Evolutionary conservation across 2,888 invertebrate species (phyloP).

Genomic region (Lasius fuliginosus): DNA sequence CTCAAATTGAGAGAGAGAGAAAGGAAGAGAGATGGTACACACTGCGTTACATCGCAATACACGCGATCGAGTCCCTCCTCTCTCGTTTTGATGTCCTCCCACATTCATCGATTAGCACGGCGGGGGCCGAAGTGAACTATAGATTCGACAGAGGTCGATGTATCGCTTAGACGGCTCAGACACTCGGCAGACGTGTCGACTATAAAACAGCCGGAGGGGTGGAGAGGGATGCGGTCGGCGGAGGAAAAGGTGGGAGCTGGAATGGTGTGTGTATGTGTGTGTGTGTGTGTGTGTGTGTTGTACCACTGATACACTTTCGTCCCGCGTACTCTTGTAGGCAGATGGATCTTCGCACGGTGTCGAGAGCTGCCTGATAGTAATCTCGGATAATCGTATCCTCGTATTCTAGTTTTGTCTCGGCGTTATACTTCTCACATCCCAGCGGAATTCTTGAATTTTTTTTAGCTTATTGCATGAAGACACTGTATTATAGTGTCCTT

Average conservation of each 20-base stretch:
- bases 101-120: slow-evolving; percentile 71
- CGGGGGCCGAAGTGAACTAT: slow-evolving; percentile 70
- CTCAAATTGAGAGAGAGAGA: slow-evolving; percentile 11
- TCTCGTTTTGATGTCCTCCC: slow-evolving; percentile 72
- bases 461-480: neutral
- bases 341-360: slow-evolving; percentile 28
- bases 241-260: slow-evolving; percentile 52
- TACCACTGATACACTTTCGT: slow-evolving; percentile 74
- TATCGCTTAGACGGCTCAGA: slow-evolving; percentile 78
- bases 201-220: slow-evolving; percentile 74
- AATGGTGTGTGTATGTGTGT: slow-evolving; percentile 36
- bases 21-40: slow-evolving; percentile 72
- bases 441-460: neutral
- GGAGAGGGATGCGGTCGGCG: slow-evolving; percentile 55
- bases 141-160: slow-evolving; percentile 81
- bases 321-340: slow-evolving; percentile 46
- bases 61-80: slow-evolving; percentile 58
- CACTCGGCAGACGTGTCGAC: slow-evolving; percentile 80
- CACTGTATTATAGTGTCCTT: neutral
- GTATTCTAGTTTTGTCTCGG: slow-evolving; percentile 2
- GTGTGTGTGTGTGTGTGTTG: slow-evolving; percentile 54
- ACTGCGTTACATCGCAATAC: slow-evolving; percentile 71
- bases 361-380: neutral
- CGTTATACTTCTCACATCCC: neutral
- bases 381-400: neutral